Percentiles rank a stretch among this genome's conserved stretches.
Evolutionary conservation across 2,888 invertebrate species (phyloP).

Genomic region (Atherix ibis): DNA sequence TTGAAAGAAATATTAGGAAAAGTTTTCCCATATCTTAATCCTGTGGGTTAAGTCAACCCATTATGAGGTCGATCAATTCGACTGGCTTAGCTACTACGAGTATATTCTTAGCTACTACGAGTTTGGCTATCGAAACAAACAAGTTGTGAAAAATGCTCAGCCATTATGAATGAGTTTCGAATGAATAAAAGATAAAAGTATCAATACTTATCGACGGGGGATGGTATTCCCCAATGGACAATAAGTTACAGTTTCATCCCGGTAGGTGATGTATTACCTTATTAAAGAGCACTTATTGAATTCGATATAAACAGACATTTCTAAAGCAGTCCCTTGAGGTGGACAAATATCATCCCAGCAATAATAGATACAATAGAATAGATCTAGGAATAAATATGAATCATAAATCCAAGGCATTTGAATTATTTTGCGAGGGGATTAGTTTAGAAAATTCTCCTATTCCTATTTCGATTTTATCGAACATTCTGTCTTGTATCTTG

Average conservation of each 20-base stretch:
- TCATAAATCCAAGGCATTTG: no score
- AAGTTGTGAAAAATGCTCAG: conserved; percentile 9
- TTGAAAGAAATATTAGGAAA: no score
- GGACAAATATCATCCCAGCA: no score
- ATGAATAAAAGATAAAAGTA: conserved; percentile 11
- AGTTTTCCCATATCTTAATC: conserved; percentile 4
- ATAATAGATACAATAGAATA: no score
- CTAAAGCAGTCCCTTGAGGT: no score
- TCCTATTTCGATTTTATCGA: no score
- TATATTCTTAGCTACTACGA: not conserved
- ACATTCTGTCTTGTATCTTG: no score
- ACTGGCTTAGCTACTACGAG: not conserved
- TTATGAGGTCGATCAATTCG: conserved; percentile 5
- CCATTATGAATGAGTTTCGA: conserved; percentile 11
- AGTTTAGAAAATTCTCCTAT: no score
- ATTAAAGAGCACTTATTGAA: conserved; percentile 12
- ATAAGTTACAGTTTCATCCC: conserved; percentile 9
- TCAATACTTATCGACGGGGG: conserved; percentile 6
- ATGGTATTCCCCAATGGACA: conserved; percentile 10
- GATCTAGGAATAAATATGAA: no score
- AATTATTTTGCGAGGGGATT: no score
- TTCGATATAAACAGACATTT: conserved; percentile 11
- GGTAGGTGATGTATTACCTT: conserved; percentile 12
- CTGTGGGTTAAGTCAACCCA: conserved; percentile 6
- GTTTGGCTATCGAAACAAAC: conserved; percentile 7